A percentile compares a stretch with the other conserved stretches of the same genome.
Conservation (phyloP, 2,797 vertebrate species). For the Sebastes nivosus region DNA sequence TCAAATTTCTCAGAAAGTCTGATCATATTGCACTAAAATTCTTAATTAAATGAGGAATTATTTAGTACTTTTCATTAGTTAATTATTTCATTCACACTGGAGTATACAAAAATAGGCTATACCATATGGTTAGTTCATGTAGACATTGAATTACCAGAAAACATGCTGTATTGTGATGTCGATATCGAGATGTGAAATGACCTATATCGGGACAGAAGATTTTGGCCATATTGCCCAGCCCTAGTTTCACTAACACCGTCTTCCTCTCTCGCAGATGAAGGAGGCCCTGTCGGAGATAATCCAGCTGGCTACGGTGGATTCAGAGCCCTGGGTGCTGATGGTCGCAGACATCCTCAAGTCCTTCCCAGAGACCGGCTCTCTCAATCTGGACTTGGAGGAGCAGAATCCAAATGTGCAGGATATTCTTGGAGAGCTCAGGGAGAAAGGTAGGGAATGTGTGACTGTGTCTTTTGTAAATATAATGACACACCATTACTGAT, state of each 20-base stretch:
- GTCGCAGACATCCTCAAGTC: slow-evolving; percentile 98
- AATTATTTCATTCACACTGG: no score
- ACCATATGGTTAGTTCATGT: no score
- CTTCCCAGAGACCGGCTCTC: slow-evolving; percentile 96
- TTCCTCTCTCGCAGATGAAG: slow-evolving; percentile 88
- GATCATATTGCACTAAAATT: no score
- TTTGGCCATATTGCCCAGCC: no score
- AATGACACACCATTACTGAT: background rate
- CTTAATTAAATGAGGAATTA: no score
- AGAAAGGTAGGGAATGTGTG: slow-evolving; percentile 87
- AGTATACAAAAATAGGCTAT: no score
- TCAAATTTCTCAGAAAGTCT: no score
- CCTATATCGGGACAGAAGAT: no score
- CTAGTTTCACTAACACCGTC: background rate
- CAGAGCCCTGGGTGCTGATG: slow-evolving; percentile 99
- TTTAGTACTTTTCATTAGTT: no score
- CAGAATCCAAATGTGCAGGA: slow-evolving; percentile 99
- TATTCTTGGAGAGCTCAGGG: slow-evolving; percentile 94
- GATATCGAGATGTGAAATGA: no score
- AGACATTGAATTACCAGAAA: no score
- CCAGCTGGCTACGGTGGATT: slow-evolving; percentile 95
- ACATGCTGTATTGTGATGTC: no score
- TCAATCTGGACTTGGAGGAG: slow-evolving; percentile 97
- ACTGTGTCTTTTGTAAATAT: background rate
- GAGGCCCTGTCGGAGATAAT: slow-evolving; percentile 95